Percentiles rank a stretch among this genome's conserved stretches.
phyloP scores from a whole-genome alignment of 2,113 vertebrate genomes.

The Petrocephalus zakoni region DNA sequence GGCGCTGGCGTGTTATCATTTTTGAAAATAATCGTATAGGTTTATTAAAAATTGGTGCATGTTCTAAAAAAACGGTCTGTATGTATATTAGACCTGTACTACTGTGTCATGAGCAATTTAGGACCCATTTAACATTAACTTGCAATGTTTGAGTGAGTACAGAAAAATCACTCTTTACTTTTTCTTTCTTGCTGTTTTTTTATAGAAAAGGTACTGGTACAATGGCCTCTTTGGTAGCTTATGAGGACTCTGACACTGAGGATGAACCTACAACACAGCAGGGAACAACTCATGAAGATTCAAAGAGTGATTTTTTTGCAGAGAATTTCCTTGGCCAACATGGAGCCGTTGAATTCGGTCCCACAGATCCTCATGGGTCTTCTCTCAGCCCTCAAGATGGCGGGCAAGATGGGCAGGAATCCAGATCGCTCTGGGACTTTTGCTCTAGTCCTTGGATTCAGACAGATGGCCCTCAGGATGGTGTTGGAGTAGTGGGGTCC shows the following conservation, averaged over 20 bases:
- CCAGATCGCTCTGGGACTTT: constrained; percentile 9
- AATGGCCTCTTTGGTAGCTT: constrained; percentile 84
- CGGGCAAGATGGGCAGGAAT: neutral
- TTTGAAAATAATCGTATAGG: neutral
- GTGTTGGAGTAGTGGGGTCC: neutral
- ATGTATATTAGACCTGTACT: neutral
- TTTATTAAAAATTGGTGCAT: neutral
- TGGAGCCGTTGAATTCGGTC: neutral
- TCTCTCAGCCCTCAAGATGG: neutral
- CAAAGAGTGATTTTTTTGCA: constrained; percentile 11
- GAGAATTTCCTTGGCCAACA: constrained; percentile 9
- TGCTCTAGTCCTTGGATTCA: neutral
- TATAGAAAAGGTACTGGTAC: constrained; percentile 3
- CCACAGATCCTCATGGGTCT: neutral
- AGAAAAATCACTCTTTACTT: neutral
- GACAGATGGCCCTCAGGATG: neutral
- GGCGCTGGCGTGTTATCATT: neutral
- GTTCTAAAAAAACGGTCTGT: neutral
- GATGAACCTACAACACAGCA: constrained; percentile 46
- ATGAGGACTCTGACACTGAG: constrained; percentile 84
- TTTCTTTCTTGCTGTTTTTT: neutral
- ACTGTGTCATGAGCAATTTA: neutral
- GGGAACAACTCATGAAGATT: neutral
- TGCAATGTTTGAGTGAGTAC: neutral
- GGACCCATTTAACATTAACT: neutral